Conservation (phyloP, 1,140 invertebrate genomes). For the Fragariocoptes setiger region DNA sequence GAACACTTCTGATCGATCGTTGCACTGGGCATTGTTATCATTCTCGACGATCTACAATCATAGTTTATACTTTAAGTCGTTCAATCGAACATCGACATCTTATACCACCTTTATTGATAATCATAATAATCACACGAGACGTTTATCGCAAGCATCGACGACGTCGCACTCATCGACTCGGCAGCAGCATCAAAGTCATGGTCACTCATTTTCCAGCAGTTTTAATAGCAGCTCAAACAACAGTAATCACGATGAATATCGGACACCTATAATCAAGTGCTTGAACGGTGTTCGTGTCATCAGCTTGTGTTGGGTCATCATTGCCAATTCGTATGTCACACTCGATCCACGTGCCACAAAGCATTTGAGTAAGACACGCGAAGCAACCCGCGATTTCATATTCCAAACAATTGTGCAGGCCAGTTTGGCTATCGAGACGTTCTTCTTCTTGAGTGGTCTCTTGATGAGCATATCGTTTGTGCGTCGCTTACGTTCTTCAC, state of each 20-base stretch:
- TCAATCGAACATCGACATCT: too few species aligned
- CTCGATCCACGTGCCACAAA: neutral
- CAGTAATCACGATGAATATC: neutral
- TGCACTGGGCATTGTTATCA: too few species aligned
- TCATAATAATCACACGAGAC: too few species aligned
- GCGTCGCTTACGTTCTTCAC: neutral
- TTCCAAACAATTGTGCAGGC: slow-evolving; percentile 2
- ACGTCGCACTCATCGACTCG: too few species aligned
- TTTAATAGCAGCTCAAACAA: too few species aligned
- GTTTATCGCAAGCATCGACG: too few species aligned
- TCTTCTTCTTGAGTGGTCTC: slow-evolving; percentile 5
- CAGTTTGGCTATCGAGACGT: slow-evolving; percentile 4
- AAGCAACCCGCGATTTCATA: neutral
- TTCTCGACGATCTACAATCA: too few species aligned
- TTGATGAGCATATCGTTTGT: neutral
- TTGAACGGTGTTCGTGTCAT: neutral
- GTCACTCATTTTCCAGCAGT: too few species aligned
- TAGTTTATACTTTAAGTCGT: too few species aligned
- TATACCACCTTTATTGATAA: too few species aligned
- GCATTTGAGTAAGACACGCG: neutral
- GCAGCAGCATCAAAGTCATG: too few species aligned
- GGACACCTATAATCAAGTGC: neutral
- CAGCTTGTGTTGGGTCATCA: slow-evolving; percentile 1
- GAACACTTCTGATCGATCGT: too few species aligned
- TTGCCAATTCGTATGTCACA: slow-evolving; percentile 1